Conservation (phyloP, 35 echinoderm and acorn worm species). For the Diadema setosum region DNA sequence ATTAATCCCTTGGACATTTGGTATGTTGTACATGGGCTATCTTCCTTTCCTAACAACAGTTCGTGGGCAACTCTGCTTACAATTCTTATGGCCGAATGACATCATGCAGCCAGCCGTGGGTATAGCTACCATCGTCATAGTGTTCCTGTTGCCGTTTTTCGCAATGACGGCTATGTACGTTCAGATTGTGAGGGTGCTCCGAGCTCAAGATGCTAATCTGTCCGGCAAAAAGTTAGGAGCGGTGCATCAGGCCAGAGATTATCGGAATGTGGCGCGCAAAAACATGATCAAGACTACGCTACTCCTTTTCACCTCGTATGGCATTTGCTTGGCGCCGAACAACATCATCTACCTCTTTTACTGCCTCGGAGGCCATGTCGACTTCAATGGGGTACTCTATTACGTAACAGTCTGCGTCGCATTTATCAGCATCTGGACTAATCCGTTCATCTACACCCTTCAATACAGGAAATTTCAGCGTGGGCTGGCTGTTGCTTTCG, state of each 20-base stretch:
- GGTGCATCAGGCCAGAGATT: not conserved
- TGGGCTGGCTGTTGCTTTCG: constrained; percentile 15
- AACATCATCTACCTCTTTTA: constrained; percentile 42
- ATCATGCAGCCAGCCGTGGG: not conserved
- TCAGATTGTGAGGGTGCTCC: not conserved
- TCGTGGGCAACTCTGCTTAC: not conserved
- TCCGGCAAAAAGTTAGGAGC: not conserved
- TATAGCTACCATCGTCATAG: not conserved
- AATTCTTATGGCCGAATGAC: not conserved
- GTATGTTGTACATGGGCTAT: not conserved
- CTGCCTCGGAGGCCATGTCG: constrained; percentile 11
- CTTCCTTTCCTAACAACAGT: not conserved
- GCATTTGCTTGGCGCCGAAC: constrained; percentile 47
- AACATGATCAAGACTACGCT: constrained; percentile 58
- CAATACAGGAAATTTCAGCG: constrained; percentile 52
- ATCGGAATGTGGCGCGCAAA: not conserved
- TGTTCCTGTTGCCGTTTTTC: not conserved
- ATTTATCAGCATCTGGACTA: constrained; percentile 61
- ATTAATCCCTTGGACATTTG: not conserved
- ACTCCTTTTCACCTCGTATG: constrained; percentile 28
- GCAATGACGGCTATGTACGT: not conserved
- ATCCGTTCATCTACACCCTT: constrained; percentile 72
- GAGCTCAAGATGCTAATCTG: not conserved
- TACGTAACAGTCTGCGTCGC: not conserved
- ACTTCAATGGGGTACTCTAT: constrained; percentile 32